Conservation (phyloP, 2,113 vertebrate genomes). For the Hucho hucho region DNA sequence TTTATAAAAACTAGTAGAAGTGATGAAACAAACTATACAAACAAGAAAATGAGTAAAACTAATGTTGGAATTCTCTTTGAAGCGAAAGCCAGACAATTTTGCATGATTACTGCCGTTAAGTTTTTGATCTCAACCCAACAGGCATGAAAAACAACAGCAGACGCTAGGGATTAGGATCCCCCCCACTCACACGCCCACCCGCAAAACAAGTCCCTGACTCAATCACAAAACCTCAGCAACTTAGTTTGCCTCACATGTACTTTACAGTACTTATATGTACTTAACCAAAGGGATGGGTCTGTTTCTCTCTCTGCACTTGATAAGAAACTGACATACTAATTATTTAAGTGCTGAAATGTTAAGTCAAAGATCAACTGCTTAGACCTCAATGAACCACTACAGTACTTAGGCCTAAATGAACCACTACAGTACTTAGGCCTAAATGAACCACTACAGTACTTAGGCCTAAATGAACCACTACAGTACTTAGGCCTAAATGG, state of each 20-base stretch:
- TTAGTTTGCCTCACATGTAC: slow-evolving; percentile 57
- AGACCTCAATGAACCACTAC: no score
- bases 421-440: no score
- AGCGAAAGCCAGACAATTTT: background rate
- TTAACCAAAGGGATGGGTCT: background rate
- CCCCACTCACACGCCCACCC: slow-evolving; percentile 66
- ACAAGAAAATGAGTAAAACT: background rate
- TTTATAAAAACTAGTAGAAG: no score
- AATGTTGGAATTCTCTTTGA: slow-evolving; percentile 4
- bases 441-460: no score
- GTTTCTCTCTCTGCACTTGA: background rate
- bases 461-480: no score
- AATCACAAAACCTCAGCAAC: slow-evolving; percentile 73
- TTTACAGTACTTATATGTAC: background rate
- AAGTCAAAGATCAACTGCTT: background rate
- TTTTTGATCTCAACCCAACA: slow-evolving; percentile 73
- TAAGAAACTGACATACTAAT: background rate
- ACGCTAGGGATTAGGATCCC: slow-evolving; percentile 70
- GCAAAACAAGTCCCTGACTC: slow-evolving; percentile 72
- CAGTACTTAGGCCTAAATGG: no score
- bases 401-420: no score
- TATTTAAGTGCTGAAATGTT: background rate
- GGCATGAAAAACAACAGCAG: slow-evolving; percentile 71
- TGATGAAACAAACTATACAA: background rate
- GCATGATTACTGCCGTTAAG: slow-evolving; percentile 66